A percentile compares a stretch with the other conserved stretches of the same genome.
phyloP scores from a whole-genome alignment of 2,888 invertebrate genomes.

The Lacanobia oleracea region DNA sequence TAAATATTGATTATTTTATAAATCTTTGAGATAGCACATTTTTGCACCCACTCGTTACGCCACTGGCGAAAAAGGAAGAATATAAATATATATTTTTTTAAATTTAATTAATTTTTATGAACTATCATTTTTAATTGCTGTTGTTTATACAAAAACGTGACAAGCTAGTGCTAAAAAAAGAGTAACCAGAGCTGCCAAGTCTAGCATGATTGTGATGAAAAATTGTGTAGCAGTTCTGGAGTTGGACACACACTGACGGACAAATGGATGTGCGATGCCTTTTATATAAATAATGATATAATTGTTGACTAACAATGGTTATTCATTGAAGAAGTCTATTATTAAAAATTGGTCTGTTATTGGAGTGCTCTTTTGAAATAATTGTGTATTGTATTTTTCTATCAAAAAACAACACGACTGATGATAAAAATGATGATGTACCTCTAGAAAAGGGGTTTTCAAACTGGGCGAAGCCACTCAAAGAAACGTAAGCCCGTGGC shows the following conservation, averaged over 20 bases:
- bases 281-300: conserved; percentile 8
- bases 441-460: too few relatives aligned
- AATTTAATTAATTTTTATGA: not conserved
- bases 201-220: conserved; percentile 8
- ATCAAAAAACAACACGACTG: too few relatives aligned
- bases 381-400: too few relatives aligned
- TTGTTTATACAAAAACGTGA: not conserved
- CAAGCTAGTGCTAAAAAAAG: not conserved
- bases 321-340: too few relatives aligned
- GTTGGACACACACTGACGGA: not conserved
- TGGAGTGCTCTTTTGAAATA: not conserved
- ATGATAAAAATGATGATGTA: too few relatives aligned
- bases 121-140: not conserved
- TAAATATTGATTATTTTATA: not conserved
- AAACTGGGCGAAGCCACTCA: too few relatives aligned
- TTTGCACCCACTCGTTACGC: not conserved
- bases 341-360: not conserved
- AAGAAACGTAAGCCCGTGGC: too few relatives aligned
- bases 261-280: not conserved
- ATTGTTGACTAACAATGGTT: not conserved
- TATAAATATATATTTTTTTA: not conserved
- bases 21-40: not conserved
- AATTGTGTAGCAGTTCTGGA: not conserved
- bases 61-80: not conserved
- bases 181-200: not conserved